Base-by-base conservation (phyloP, 2,113 vertebrate genomes). In the Theropithecus gelada region DNA sequence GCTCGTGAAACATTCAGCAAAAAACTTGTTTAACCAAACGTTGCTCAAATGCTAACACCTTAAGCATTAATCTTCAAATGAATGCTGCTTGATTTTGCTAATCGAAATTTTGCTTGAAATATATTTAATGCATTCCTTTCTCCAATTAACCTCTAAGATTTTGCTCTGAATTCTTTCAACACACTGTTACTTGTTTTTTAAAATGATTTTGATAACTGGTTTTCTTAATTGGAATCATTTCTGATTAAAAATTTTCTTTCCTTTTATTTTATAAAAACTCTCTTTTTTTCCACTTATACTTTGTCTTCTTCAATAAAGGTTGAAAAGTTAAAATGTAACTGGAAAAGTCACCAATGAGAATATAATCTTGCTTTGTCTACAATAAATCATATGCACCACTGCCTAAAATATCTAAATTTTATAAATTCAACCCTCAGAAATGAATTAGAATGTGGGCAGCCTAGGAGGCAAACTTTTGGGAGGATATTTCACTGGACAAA, bases 31-130 rank as follows among this genome's bases (percentile, higher is more conserved):
- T 98, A 98, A 98, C 98, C 93, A 97, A 97, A 45, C 95, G 94
- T 98, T 30, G 98, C 99, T 98, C 98, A 96, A 75, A 88, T 45
- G 97, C 99, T 99, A 99, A 99, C 97, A 98, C 84, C 97, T 97
- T 98, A 88, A 97, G 97, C 95, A 80, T 98, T 99, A 98, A 99
- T 98, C 98, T 98, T 97, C 35, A 97, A 97, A 94, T 96, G 64
- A 97, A 27, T 94, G 96, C 98, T 97, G 98, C 93, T 9, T 98
- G 57, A 98, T 98, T 98, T 98, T 98, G 98, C 98, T 98, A 97
- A 93, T 97, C 94, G 93, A 97, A 98, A 0, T 97, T 98, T 98
- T 98, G 98, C 98, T 99, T 98, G 93, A 97, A 97, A 98, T 97
- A 94, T 66, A 14, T 87, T 86, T 93, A 88, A 98, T 96, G 96